Conservation (phyloP, 2,888 invertebrate species). For the Diachrysia chrysitis region DNA sequence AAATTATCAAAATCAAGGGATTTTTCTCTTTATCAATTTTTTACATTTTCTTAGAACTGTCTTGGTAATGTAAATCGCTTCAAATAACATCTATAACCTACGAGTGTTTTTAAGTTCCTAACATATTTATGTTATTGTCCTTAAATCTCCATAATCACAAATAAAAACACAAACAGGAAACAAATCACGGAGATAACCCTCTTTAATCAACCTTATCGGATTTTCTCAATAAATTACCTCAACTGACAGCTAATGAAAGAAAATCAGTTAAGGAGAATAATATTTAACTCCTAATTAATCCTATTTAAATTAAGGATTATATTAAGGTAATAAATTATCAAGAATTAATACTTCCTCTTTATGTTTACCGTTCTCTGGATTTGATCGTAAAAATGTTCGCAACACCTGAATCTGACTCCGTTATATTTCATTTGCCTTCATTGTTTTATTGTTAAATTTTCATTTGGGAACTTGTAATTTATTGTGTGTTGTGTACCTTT, state of each 20-base stretch:
- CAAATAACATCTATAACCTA: not conserved
- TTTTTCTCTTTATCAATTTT: too few relatives aligned
- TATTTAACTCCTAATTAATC: slow-evolving; percentile 23
- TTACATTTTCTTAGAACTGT: too few relatives aligned
- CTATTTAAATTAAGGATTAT: slow-evolving; percentile 36
- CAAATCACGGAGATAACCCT: slow-evolving; percentile 19
- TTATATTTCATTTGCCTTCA: slow-evolving; percentile 24
- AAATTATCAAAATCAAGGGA: too few relatives aligned
- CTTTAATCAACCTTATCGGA: slow-evolving; percentile 19
- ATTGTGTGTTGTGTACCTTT: slow-evolving; percentile 5
- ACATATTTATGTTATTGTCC: not conserved
- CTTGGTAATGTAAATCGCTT: too few relatives aligned
- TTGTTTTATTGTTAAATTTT: slow-evolving; percentile 30
- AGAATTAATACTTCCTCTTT: slow-evolving; percentile 22
- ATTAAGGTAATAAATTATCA: slow-evolving; percentile 35
- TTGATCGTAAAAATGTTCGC: slow-evolving; percentile 39
- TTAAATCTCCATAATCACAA: not conserved
- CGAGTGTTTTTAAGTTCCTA: too few relatives aligned
- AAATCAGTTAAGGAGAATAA: slow-evolving; percentile 17
- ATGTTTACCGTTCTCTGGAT: slow-evolving; percentile 25
- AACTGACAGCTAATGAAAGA: slow-evolving; percentile 27
- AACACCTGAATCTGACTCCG: slow-evolving; percentile 48
- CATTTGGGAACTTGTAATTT: slow-evolving; percentile 14
- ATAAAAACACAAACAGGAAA: slow-evolving; percentile 7
- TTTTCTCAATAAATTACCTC: slow-evolving; percentile 36